A percentile compares a stretch with the other conserved stretches of the same genome.
Evolutionary conservation across 2,888 invertebrate genomes (phyloP).

Genomic region (Drymonia ruficornis): DNA sequence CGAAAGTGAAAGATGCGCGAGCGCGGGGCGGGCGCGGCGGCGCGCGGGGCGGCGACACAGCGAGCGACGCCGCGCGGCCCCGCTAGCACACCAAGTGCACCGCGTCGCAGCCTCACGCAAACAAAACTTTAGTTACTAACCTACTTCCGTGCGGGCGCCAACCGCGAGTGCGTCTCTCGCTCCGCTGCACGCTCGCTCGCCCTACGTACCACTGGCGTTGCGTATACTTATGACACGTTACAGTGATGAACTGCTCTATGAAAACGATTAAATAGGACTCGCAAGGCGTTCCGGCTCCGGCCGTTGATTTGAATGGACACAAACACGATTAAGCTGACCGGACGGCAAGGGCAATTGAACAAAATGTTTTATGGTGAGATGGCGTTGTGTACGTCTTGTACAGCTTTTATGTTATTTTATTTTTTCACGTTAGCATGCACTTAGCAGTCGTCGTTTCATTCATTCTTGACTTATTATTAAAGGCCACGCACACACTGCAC

Average conservation of each 20-base stretch:
- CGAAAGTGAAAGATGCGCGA: slow-evolving; percentile 77
- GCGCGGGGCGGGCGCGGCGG: slow-evolving; percentile 54
- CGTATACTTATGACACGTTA: slow-evolving; percentile 63
- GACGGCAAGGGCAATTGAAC: slow-evolving; percentile 70
- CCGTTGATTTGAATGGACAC: slow-evolving; percentile 72
- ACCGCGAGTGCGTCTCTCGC: slow-evolving; percentile 70
- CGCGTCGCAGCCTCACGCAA: slow-evolving; percentile 84
- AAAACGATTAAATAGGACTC: slow-evolving; percentile 56
- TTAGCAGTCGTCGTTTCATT: slow-evolving; percentile 58
- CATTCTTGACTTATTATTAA: slow-evolving; percentile 51
- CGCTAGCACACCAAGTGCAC: slow-evolving; percentile 66
- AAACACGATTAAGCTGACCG: slow-evolving; percentile 59
- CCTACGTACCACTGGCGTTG: slow-evolving; percentile 34
- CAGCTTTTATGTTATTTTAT: slow-evolving; percentile 64
- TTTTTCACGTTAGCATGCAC: slow-evolving; percentile 74
- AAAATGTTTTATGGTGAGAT: slow-evolving; percentile 84
- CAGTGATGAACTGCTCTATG: slow-evolving; percentile 73
- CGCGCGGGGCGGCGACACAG: slow-evolving; percentile 32
- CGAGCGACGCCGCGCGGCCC: slow-evolving; percentile 56
- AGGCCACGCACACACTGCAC: slow-evolving; percentile 72
- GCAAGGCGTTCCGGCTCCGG: slow-evolving; percentile 39
- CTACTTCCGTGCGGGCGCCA: slow-evolving; percentile 84
- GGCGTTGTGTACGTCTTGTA: slow-evolving; percentile 68
- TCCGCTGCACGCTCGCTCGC: slow-evolving; percentile 53
- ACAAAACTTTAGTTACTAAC: slow-evolving; percentile 85